Evolutionary conservation across 2,888 invertebrate genomes (phyloP), one percentile per base, ranked within the genome.

Genomic region (Leptarthrus brevirostris): DNA sequence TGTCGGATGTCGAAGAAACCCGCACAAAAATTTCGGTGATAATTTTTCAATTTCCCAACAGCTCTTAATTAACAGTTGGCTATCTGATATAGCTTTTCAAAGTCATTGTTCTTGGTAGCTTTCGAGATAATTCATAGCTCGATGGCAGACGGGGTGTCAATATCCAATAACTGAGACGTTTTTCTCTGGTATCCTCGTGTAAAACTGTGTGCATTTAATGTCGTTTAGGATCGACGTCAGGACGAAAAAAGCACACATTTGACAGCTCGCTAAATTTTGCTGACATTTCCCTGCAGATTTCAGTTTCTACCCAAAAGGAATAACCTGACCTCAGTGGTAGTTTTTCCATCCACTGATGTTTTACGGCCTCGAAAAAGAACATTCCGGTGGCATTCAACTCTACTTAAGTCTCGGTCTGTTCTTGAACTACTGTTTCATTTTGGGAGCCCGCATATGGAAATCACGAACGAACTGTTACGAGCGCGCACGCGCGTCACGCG

Each of bases 191-290:
- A 18, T 10, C 53, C 53, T 3, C 3, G 16, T 16, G 16, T 8
- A 8, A 8, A 16, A 16, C 5, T 8, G 16, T 53, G 18, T 53
- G 18, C 34, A 20, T 2, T 61, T 4, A 3, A 18, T 61, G 61
- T 61, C 61, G 40, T 14, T 10, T 3, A n/a, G 20, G 18, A 40
- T 61, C 40, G 36, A 36, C 36, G 26, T 40, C 61, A 16, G 49
- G 24, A 5, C 8, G 3, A n/a, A 52, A 69, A 69, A 24, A 52
- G 52, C 69, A 52, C 52, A 69, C 30, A 30, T 52, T 30, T 69
- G 69, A 69, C 69, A 69, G 26, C 30, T 49, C n/a, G 52, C 69
- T 52, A 30, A 52, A 69, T 69, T 49, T 34, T 69, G 69, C 69
- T 69, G 69, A 69, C 34, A 69, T 52, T 69, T 34, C 10, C 52